phyloP scores from a whole-genome alignment of 2,797 vertebrate species.

The Pogoniulus pusillus region DNA sequence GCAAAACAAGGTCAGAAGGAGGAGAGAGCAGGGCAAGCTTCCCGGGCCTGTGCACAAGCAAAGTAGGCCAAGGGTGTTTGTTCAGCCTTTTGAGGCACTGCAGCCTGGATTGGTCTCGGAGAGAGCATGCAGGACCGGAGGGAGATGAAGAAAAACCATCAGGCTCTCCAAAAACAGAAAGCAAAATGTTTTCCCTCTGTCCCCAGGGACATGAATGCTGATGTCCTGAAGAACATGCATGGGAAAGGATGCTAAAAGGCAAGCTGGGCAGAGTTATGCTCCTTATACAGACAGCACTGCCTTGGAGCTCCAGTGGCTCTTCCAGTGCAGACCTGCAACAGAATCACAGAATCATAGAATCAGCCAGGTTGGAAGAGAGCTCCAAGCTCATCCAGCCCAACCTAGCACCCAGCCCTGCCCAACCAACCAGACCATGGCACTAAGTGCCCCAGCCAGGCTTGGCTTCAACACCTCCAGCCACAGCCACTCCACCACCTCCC shows the following conservation, averaged over 20 bases:
- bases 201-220: neutral
- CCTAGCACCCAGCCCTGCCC: no score
- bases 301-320: neutral
- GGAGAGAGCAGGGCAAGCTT: neutral
- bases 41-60: constrained; percentile 17
- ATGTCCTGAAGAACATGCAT: neutral
- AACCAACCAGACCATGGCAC: no score
- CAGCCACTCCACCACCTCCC: no score
- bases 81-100: neutral
- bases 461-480: no score
- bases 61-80: constrained; percentile 49
- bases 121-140: constrained; percentile 4
- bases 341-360: no score
- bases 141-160: constrained; percentile 28
- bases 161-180: constrained; percentile 51
- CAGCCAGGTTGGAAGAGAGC: no score
- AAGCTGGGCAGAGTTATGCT: neutral
- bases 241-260: constrained; percentile 34
- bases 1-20: constrained; percentile 54
- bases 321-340: rapidly evolving
- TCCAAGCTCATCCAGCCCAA: no score
- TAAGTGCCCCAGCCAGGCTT: no score
- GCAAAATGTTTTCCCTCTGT: constrained; percentile 41
- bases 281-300: neutral
- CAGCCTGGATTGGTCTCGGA: neutral